Conservation (phyloP, 2,113 vertebrate species). For the Polypterus senegalus region DNA sequence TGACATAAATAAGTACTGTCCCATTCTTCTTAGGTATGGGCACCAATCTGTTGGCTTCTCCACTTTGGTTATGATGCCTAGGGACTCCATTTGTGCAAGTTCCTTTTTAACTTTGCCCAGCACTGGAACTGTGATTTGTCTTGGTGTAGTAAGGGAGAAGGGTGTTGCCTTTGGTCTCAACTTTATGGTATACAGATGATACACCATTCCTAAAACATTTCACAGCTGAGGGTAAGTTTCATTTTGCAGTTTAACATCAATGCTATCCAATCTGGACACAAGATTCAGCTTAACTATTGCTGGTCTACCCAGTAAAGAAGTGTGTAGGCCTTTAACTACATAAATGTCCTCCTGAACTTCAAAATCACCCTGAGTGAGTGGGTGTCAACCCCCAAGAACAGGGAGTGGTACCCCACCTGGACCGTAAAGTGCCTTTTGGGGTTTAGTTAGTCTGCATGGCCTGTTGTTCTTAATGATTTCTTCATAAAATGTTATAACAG, state of each 20-base stretch:
- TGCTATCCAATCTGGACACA: background rate
- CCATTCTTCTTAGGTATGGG: background rate
- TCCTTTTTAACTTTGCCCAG: background rate
- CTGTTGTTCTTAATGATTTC: too few species aligned
- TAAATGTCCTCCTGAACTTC: slow-evolving; percentile 1
- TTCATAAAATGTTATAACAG: too few species aligned
- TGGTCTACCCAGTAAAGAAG: background rate
- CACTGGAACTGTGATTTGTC: background rate
- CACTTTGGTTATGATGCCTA: background rate
- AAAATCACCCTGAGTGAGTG: too few species aligned
- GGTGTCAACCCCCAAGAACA: too few species aligned
- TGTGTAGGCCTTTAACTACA: slow-evolving; percentile 1
- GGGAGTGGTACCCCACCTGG: too few species aligned
- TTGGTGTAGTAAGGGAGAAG: background rate
- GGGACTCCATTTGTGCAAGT: background rate
- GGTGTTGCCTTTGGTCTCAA: background rate
- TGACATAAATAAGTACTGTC: background rate
- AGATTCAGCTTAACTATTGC: background rate
- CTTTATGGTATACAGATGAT: slow-evolving; percentile 4
- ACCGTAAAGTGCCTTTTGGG: too few species aligned
- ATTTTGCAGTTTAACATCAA: background rate
- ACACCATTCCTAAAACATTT: background rate
- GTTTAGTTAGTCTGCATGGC: too few species aligned
- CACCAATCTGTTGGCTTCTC: background rate
- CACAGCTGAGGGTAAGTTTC: slow-evolving; percentile 5